Evolutionary conservation across 2,888 invertebrate species (phyloP).

Genomic region (Drosophila nigritarsus): DNA sequence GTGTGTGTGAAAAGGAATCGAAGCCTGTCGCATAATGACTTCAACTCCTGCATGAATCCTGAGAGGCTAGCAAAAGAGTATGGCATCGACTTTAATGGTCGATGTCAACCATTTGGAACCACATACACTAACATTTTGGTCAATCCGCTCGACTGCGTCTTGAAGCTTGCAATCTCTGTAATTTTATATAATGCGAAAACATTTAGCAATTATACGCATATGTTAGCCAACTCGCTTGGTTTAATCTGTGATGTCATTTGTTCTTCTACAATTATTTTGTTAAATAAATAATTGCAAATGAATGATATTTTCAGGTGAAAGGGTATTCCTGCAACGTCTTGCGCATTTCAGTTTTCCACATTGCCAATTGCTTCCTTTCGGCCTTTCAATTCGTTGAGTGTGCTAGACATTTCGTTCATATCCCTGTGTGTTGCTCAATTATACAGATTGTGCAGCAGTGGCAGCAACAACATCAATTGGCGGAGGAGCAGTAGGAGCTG

Average conservation of each 20-base stretch:
- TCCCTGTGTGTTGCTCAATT: constrained; percentile 66
- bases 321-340: constrained; percentile 9
- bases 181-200: not conserved
- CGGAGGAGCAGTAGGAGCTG: not conserved
- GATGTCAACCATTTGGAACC: constrained; percentile 49
- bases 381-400: constrained; percentile 46
- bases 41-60: constrained; percentile 34
- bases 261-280: not conserved
- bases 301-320: not conserved
- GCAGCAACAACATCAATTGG: constrained; percentile 6
- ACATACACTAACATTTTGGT: constrained; percentile 16
- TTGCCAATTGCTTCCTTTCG: constrained; percentile 51
- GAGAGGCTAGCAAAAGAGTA: constrained; percentile 25
- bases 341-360: not conserved
- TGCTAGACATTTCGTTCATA: constrained; percentile 31
- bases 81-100: constrained; percentile 56
- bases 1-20: constrained; percentile 42
- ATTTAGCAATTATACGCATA: not conserved
- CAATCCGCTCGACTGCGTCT: constrained; percentile 2
- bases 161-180: constrained; percentile 3
- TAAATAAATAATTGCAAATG: not conserved
- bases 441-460: constrained; percentile 60
- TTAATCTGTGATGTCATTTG: not conserved
- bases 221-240: not conserved
- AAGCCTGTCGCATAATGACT: constrained; percentile 59